Base-by-base conservation (phyloP, 2,797 vertebrate species). In the Knipowitschia caucasica region DNA sequence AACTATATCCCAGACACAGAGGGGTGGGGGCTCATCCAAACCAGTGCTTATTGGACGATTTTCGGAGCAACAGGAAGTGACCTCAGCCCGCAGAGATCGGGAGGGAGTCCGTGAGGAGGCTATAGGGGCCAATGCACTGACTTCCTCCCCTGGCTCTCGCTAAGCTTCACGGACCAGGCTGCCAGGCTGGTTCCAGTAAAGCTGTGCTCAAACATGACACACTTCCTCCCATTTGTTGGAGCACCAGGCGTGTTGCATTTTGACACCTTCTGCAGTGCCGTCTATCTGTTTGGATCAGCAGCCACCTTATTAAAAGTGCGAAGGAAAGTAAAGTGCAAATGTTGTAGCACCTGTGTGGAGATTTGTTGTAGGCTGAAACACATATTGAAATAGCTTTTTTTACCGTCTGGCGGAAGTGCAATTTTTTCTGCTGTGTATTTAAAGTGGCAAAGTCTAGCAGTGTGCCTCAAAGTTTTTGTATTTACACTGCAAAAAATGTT, bases 91-190 rank as follows among this genome's bases (percentile, higher is more conserved):
- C 40, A 43, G 23, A n/a, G 12, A 7, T 5, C 24, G 12, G 12
- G 40, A 43, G 39, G 5, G 39, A 24, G 39, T 7, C 10, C 14
- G 89, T 91, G 92, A 92, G 92, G 91, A 26, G 93, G 87, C 93
- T 91, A 88, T 90, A 89, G 92, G 92, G 90, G 90, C 91, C 90
- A 93, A 87, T 78, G 83, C 90, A 90, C 91, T 89, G 91, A 94
- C 93, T 95, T 95, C 93, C 93, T 94, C 93, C 92, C 93, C 86
- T 92, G 92, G 91, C 92, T 93, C 92, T 91, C 89, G 88, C 93
- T 91, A 93, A 94, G 93, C 40, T 24, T n/a, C n/a, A n/a, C n/a
- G 23, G 91, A 93, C 91, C 92, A 73, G 89, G 88, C 92, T 95
- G 93, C 91, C 92, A 92, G 91, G 80, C 83, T 84, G 86, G 91